Percentiles rank a stretch among this genome's conserved stretches.
These are phyloP conservation scores for Urocyon cinereoargenteus DNA, from an alignment of 2,797 vertebrate genomes.

Conservation along the genomic window DNA sequence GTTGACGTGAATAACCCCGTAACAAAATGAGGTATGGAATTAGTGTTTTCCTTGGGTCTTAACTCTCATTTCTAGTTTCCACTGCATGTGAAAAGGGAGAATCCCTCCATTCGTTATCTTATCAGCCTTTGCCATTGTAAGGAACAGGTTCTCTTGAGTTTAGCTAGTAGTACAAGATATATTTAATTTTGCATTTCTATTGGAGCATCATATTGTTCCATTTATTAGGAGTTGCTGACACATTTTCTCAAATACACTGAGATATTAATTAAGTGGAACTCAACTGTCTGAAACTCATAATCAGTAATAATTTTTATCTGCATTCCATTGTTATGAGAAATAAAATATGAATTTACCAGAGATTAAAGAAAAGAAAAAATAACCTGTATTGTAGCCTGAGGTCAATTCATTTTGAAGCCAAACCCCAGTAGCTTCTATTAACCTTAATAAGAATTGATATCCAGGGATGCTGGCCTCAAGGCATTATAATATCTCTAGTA, in stretches of 20 bases:
- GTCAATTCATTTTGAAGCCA: background rate
- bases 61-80: slow-evolving; percentile 15
- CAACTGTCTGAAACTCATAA: background rate
- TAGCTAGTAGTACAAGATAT: background rate
- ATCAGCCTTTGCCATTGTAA: slow-evolving; percentile 3
- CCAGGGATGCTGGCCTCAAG: background rate
- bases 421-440: background rate
- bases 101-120: background rate
- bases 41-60: slow-evolving; percentile 3
- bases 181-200: slow-evolving; percentile 41
- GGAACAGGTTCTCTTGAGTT: slow-evolving; percentile 35
- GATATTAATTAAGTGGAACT: slow-evolving; percentile 11
- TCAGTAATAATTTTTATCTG: slow-evolving; percentile 22
- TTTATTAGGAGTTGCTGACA: background rate
- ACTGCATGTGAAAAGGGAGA: slow-evolving; percentile 31
- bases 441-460: background rate
- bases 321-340: slow-evolving; percentile 15
- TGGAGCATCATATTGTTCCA: slow-evolving; percentile 41
- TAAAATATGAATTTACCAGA: slow-evolving; percentile 35
- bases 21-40: slow-evolving; percentile 48
- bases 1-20: background rate
- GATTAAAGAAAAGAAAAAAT: slow-evolving; percentile 40
- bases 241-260: slow-evolving; percentile 32
- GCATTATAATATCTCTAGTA: background rate
- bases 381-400: background rate